Percentiles rank a stretch among this genome's conserved stretches.
Evolutionary conservation across 2,888 invertebrate genomes (phyloP).

Genomic region (Serrognathus titanus): DNA sequence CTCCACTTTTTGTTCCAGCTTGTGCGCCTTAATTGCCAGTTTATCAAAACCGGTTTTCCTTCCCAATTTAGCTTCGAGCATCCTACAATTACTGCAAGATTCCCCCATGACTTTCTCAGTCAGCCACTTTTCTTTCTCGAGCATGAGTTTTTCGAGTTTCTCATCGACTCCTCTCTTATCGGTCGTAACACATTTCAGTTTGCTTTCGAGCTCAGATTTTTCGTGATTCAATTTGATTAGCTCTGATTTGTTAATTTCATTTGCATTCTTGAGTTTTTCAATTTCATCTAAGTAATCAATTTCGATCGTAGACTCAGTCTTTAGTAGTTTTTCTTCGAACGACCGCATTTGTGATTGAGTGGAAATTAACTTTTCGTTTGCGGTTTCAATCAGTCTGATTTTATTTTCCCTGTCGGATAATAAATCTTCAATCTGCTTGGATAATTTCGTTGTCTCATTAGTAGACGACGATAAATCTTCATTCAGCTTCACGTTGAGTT

Average conservation of each 20-base stretch:
- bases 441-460: no score
- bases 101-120: conserved; percentile 4
- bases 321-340: not conserved
- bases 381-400: not conserved
- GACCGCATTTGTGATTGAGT: not conserved
- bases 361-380: not conserved
- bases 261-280: conserved; percentile 1
- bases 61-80: not conserved
- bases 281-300: not conserved
- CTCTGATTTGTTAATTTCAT: not conserved
- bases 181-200: not conserved
- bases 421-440: no score
- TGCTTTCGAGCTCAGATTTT: not conserved
- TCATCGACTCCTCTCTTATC: not conserved
- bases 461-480: no score
- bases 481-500: no score
- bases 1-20: conserved; percentile 7
- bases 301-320: not conserved
- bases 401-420: no score
- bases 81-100: not conserved
- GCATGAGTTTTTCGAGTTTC: conserved; percentile 10
- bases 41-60: conserved; percentile 1
- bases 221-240: not conserved
- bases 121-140: conserved; percentile 9
- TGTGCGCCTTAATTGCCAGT: conserved; percentile 4